A percentile compares a stretch with the other conserved stretches of the same genome.
These are phyloP conservation scores for Tretioscincus oriximinensis DNA, from an alignment of 2,113 vertebrate species.

Conservation along the genomic window DNA sequence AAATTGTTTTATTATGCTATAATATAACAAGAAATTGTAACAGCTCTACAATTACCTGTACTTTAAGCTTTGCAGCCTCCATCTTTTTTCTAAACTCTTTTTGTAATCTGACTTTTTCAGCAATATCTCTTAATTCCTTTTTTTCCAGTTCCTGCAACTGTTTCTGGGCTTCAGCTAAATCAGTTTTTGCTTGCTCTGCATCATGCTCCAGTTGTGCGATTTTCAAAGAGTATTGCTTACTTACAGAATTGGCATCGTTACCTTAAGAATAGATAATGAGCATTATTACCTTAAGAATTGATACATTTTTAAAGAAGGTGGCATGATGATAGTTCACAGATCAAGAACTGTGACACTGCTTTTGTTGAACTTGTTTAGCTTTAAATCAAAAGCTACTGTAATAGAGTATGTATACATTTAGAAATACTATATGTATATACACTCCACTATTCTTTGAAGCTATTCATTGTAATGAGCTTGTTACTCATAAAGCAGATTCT, in stretches of 20 bases:
- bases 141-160: slow-evolving; percentile 74
- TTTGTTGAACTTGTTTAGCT: background rate
- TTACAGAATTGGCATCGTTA: slow-evolving; percentile 75
- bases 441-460: background rate
- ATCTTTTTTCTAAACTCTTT: slow-evolving; percentile 76
- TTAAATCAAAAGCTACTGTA: too few relatives aligned
- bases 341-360: background rate
- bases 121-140: slow-evolving; percentile 70
- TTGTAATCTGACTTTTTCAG: slow-evolving; percentile 72
- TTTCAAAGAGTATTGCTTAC: slow-evolving; percentile 75
- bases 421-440: background rate
- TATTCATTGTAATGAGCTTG: background rate
- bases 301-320: background rate
- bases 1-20: background rate
- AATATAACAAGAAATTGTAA: background rate
- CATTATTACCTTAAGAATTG: background rate
- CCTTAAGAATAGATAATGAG: slow-evolving; percentile 64
- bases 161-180: slow-evolving; percentile 73
- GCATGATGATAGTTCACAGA: background rate
- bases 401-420: too few relatives aligned
- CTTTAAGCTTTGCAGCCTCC: slow-evolving; percentile 75
- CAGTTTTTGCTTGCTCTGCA: slow-evolving; percentile 70
- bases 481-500: too few relatives aligned
- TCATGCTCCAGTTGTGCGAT: slow-evolving; percentile 74
- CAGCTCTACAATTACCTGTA: slow-evolving; percentile 68